Conservation (phyloP, 1,140 invertebrate species). For the Zaprionus africanus region DNA sequence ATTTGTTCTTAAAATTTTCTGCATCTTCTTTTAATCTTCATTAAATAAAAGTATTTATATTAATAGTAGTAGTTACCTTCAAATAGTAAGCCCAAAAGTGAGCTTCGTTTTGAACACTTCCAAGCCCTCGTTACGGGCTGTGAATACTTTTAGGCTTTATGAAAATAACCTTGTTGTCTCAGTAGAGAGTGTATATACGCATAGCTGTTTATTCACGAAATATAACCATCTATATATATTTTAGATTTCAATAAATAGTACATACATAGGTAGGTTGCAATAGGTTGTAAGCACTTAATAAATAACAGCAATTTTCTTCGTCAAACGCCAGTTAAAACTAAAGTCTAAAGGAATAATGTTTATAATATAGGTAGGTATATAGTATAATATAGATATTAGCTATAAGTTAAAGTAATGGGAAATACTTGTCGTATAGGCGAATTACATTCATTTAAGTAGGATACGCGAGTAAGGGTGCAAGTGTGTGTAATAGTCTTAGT, state of each 20-base stretch:
- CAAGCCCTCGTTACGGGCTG: fast-evolving
- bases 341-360: conserved; percentile 38
- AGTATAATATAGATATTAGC: conserved; percentile 11
- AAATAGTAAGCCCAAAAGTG: conserved; percentile 40
- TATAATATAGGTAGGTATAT: conserved; percentile 12
- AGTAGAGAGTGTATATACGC: background rate
- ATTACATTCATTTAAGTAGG: conserved; percentile 1
- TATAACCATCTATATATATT: conserved; percentile 46
- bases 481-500: conserved; percentile 1
- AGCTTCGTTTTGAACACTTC: conserved; percentile 5
- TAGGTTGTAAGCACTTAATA: conserved; percentile 52
- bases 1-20: no score
- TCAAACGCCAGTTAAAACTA: conserved; percentile 35
- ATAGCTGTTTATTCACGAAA: conserved; percentile 61
- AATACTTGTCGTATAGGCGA: conserved; percentile 57
- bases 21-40: no score
- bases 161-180: background rate
- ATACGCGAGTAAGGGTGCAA: background rate
- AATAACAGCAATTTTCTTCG: conserved; percentile 51
- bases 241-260: conserved; percentile 33
- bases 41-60: background rate
- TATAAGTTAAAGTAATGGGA: conserved; percentile 34
- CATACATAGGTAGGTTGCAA: conserved; percentile 29
- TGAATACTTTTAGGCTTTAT: conserved; percentile 46
- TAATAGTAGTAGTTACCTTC: background rate